Evolutionary conservation across 2,113 vertebrate species (phyloP).

Genomic region (Tenebrosternarchus preto): DNA sequence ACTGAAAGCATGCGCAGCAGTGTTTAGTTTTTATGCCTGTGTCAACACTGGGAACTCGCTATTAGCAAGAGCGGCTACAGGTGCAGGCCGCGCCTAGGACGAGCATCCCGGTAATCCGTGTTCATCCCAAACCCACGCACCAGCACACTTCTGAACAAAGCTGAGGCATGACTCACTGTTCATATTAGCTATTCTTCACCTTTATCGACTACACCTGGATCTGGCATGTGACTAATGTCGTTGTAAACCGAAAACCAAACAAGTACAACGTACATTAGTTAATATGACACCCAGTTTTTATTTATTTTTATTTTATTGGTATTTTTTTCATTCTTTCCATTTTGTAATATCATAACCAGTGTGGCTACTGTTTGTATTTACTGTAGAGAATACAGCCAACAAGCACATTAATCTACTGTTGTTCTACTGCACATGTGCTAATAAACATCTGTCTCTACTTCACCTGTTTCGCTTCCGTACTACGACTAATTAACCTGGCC

Average conservation of each 20-base stretch:
- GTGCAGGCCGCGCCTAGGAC: neutral
- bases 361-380: constrained; percentile 12
- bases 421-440: neutral
- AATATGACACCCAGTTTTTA: constrained; percentile 22
- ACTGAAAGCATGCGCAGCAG: neutral
- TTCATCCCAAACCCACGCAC: constrained; percentile 15
- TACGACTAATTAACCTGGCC: too few species aligned
- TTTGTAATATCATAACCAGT: too few species aligned
- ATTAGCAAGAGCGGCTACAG: neutral
- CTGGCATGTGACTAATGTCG: constrained; percentile 44
- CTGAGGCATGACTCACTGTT: constrained; percentile 41
- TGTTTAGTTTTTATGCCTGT: neutral
- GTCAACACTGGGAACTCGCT: constrained; percentile 14
- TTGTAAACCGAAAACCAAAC: constrained; percentile 43
- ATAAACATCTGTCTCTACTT: neutral
- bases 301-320: neutral
- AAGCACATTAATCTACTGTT: neutral
- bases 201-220: constrained; percentile 50
- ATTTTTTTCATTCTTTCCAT: too few species aligned
- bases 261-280: constrained; percentile 27
- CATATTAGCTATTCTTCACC: constrained; percentile 29
- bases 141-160: constrained; percentile 24
- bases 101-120: constrained; percentile 4
- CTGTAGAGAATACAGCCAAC: neutral
- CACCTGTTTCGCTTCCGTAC: neutral